Base-by-base conservation (phyloP, 2,888 invertebrate species). In the Protodeltote pygarga region DNA sequence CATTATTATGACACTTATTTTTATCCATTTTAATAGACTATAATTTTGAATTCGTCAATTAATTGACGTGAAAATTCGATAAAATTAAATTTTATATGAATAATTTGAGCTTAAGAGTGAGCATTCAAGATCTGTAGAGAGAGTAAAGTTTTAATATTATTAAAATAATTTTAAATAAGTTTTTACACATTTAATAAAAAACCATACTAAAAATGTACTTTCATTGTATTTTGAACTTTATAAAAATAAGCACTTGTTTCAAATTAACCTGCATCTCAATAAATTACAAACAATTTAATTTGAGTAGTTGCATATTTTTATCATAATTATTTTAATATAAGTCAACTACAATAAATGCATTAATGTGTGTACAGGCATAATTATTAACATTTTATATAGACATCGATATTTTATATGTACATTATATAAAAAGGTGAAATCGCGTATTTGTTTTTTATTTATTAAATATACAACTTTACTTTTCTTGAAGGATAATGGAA, bases 331-430 rank as follows among this genome's bases (percentile, higher is more conserved):
- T 16, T 33, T 15, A 35, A 50, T 29, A 27, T 3, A 8, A 2
- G 29, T 27, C 27, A 41, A 52, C 27, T 59, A 28, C 6, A 3
- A 32, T 52, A 60, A 65, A 62, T 66, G 57, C 67, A 40, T 47
- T 44, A 24, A 33, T 51, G 17, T 52, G 29, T 35, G 49, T 28
- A 52, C n/a, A 53, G 29, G 44, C 40, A 8, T 19, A 31, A 23
- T 50, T 32, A 38, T 32, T 41, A 63, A 60, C 55, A 50, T 48
- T 46, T 44, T 31, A 44, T 33, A 65, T 54, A 46, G 48, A 31
- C n/a, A 31, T 27, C 35, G 19, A 38, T 27, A 38, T 10, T 29
- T 23, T 34, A 17, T 61, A 35, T 57, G 15, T 61, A 61, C 62
- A 61, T 39, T 35, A 5, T 27, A 37, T 29, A 24, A 28, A 28